Conservation (phyloP, 2,888 invertebrate species). For the Drosophila birchii region DNA sequence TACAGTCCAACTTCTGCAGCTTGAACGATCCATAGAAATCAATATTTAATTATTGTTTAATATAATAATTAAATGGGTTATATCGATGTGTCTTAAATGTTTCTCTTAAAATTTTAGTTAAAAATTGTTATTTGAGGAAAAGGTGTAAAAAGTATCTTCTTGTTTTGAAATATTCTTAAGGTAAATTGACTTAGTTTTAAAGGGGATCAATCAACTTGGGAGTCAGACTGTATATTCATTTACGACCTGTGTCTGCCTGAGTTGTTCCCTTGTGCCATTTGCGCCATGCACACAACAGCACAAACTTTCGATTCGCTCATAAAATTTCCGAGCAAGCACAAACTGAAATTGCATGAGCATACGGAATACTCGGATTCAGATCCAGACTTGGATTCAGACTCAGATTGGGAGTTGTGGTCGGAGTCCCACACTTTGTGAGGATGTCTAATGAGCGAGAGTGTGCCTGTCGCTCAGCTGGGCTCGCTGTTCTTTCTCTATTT, state of each 20-base stretch:
- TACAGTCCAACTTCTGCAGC: conserved; percentile 30
- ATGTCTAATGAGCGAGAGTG: conserved; percentile 61
- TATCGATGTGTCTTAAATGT: no score
- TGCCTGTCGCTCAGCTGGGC: conserved; percentile 58
- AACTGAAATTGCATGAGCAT: conserved; percentile 48
- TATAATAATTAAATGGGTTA: no score
- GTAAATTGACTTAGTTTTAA: background rate
- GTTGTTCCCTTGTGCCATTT: conserved; percentile 80
- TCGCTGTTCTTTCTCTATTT: conserved; percentile 17
- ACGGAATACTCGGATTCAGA: conserved; percentile 25
- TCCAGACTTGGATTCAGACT: conserved; percentile 26
- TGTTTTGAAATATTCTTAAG: background rate
- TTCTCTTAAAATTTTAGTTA: background rate
- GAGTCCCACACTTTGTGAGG: conserved; percentile 40
- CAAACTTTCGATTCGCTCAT: conserved; percentile 64
- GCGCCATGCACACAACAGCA: conserved; percentile 46
- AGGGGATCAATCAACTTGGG: background rate
- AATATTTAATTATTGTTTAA: background rate
- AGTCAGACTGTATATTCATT: conserved; percentile 52
- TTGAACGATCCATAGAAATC: background rate
- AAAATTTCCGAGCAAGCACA: conserved; percentile 53
- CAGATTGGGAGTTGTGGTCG: conserved; percentile 16
- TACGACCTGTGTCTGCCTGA: conserved; percentile 73
- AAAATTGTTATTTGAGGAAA: background rate
- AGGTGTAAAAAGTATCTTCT: no score